Percentiles rank a stretch among this genome's conserved stretches.
Evolutionary conservation across 1,140 invertebrate species (phyloP).

Genomic region (Macrocentrus cingulum): DNA sequence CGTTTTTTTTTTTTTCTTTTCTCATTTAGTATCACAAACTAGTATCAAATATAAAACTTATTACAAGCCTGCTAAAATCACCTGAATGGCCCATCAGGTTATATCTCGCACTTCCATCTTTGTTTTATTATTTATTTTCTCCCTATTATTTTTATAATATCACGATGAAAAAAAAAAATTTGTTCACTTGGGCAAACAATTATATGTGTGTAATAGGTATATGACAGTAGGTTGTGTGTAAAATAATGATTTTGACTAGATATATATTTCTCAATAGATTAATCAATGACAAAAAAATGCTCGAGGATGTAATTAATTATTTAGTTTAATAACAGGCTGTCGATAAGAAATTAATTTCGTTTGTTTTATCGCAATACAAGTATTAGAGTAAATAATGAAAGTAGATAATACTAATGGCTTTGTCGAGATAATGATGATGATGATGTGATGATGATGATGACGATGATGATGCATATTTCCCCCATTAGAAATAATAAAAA

Average conservation of each 20-base stretch:
- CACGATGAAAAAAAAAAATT: conserved; percentile 47
- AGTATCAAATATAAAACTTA: conserved; percentile 58
- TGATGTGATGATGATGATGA: too few relatives aligned
- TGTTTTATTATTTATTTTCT: conserved; percentile 23
- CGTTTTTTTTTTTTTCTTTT: conserved; percentile 36
- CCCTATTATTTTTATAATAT: too few relatives aligned
- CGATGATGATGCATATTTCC: too few relatives aligned
- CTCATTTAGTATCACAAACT: conserved; percentile 49
- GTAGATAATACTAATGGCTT: conserved; percentile 1
- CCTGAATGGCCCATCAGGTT: conserved; percentile 41
- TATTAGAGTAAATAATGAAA: background rate
- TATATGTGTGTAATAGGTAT: conserved; percentile 6
- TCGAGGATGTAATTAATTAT: too few relatives aligned
- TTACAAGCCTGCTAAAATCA: conserved; percentile 52
- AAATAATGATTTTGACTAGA: conserved; percentile 51
- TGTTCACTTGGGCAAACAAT: conserved; percentile 35
- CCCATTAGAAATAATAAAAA: too few relatives aligned
- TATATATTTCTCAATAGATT: conserved; percentile 35
- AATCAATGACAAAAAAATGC: background rate
- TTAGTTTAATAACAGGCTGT: too few relatives aligned
- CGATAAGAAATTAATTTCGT: too few relatives aligned
- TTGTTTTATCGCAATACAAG: too few relatives aligned
- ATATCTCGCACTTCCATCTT: conserved; percentile 41
- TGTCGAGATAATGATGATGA: conserved; percentile 1
- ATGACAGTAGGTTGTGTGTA: background rate